phyloP scores from a whole-genome alignment of 2,888 invertebrate species.

The Polydrusus cervinus region DNA sequence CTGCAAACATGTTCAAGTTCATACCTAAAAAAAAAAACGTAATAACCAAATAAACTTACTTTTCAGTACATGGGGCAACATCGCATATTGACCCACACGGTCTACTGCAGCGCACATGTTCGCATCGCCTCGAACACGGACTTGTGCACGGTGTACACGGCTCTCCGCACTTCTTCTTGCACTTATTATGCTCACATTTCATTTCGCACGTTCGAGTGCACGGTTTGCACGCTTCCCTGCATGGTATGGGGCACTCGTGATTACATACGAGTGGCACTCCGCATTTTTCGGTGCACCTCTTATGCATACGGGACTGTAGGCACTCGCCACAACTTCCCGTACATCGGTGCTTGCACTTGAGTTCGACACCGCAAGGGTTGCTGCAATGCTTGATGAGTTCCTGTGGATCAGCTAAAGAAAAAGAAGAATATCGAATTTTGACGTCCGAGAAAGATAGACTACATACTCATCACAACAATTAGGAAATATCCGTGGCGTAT shows the following conservation, averaged over 20 bases:
- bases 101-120: slow-evolving; percentile 72
- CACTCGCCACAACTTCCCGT: slow-evolving; percentile 75
- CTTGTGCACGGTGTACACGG: slow-evolving; percentile 68
- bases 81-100: slow-evolving; percentile 72
- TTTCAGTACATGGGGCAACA: slow-evolving; percentile 70
- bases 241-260: slow-evolving; percentile 76
- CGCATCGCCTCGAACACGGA: slow-evolving; percentile 66
- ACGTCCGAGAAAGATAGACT: no score
- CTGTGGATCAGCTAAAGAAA: slow-evolving; percentile 27
- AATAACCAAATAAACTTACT: slow-evolving; percentile 28
- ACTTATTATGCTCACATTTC: slow-evolving; percentile 74
- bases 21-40: no score
- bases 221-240: slow-evolving; percentile 75
- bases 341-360: slow-evolving; percentile 74
- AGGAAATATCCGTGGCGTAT: no score
- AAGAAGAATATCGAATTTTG: no score
- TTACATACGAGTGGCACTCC: slow-evolving; percentile 76
- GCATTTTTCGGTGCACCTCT: slow-evolving; percentile 75
- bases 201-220: slow-evolving; percentile 71
- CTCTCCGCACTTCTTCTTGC: slow-evolving; percentile 70
- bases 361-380: slow-evolving; percentile 69
- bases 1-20: no score
- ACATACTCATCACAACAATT: no score
- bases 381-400: slow-evolving; percentile 69
- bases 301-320: slow-evolving; percentile 76